These are phyloP conservation scores for Noctua janthina DNA, from an alignment of 2,888 invertebrate species.

Conservation along the genomic window DNA sequence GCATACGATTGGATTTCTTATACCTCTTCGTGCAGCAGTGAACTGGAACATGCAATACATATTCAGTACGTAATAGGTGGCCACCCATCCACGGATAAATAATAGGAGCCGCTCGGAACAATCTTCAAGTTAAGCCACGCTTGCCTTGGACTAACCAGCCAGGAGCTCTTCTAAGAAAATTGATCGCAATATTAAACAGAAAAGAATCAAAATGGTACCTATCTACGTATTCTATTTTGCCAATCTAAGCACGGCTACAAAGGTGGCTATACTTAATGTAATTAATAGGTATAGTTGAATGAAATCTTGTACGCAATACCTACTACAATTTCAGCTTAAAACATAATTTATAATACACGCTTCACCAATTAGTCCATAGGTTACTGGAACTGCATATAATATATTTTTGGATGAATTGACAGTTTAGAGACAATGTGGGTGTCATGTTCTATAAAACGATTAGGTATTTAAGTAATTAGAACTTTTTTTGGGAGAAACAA, in stretches of 20 bases:
- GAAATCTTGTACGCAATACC: neutral
- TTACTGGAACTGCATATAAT: conserved; percentile 6
- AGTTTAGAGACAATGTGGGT: neutral
- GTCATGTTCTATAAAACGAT: conserved; percentile 12
- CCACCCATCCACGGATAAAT: too few relatives aligned
- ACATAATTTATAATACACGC: neutral
- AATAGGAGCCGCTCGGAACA: too few relatives aligned
- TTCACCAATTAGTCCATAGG: conserved; percentile 29
- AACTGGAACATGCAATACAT: neutral
- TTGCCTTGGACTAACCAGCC: too few relatives aligned
- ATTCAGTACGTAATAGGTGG: too few relatives aligned
- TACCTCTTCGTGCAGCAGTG: neutral
- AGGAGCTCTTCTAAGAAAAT: too few relatives aligned
- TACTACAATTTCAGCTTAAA: conserved; percentile 11
- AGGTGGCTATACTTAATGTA: neutral
- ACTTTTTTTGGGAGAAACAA: neutral
- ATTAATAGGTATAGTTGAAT: conserved; percentile 10
- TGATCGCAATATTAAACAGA: neutral
- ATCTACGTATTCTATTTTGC: neutral
- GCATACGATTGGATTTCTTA: neutral
- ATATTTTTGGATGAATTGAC: neutral
- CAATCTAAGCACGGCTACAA: neutral
- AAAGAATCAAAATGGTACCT: neutral
- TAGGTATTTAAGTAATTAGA: neutral
- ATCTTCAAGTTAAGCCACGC: too few relatives aligned